Percentiles rank a stretch among this genome's conserved stretches.
Conservation (phyloP, 2,888 invertebrate species). For the Lacanobia oleracea region DNA sequence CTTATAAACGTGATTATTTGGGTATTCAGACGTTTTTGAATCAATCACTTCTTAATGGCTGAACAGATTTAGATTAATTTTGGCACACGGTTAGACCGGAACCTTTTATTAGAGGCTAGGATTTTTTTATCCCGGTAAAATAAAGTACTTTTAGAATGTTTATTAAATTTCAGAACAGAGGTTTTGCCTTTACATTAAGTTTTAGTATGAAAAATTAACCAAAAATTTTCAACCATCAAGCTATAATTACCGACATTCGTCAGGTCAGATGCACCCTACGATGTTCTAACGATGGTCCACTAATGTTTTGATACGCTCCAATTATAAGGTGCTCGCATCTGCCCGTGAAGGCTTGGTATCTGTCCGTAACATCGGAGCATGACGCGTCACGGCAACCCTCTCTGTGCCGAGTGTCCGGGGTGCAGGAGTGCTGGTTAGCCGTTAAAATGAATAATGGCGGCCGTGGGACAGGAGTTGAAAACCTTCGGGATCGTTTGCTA, state of each 20-base stretch:
- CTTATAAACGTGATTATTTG: too few species aligned
- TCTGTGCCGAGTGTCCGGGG: conserved; percentile 53
- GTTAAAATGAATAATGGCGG: conserved; percentile 89
- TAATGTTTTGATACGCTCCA: conserved; percentile 89
- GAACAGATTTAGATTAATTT: too few species aligned
- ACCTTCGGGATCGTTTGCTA: conserved; percentile 63
- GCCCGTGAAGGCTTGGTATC: conserved; percentile 83
- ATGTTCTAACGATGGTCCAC: conserved; percentile 67
- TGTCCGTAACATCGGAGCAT: conserved; percentile 82
- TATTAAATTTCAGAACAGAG: too few species aligned
- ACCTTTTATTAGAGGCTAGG: too few species aligned
- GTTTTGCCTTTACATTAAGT: background rate
- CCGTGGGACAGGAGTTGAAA: conserved; percentile 71
- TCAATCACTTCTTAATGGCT: too few species aligned
- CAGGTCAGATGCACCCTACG: conserved; percentile 53
- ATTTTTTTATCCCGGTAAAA: too few species aligned
- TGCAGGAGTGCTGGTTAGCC: conserved; percentile 81
- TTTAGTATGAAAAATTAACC: background rate
- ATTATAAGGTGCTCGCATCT: conserved; percentile 86
- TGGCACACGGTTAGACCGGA: too few species aligned
- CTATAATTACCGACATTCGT: conserved; percentile 59
- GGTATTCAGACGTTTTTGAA: too few species aligned
- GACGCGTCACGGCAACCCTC: conserved; percentile 86
- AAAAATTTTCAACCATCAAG: conserved; percentile 51
- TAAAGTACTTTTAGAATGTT: too few species aligned